Conservation (phyloP, 2,797 vertebrate genomes). For the Hyperoplus immaculatus region DNA sequence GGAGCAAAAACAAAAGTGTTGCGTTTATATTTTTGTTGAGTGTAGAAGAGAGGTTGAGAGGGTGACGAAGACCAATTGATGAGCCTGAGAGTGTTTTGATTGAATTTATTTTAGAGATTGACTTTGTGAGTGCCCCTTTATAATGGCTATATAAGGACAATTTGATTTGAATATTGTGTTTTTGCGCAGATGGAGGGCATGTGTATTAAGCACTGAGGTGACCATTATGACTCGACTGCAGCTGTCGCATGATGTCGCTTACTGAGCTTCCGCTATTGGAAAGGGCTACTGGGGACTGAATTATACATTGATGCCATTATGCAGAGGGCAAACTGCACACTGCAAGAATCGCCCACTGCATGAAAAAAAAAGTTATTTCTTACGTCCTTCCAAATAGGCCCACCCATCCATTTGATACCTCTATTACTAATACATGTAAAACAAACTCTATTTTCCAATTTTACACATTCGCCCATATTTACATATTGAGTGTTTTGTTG, state of each 20-base stretch:
- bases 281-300: conserved; percentile 42
- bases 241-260: conserved; percentile 20
- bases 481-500: conserved; percentile 37
- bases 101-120: conserved; percentile 42
- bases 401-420: conserved; percentile 18
- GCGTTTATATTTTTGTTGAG: too few relatives aligned
- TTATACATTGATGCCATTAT: conserved; percentile 60
- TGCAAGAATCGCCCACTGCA: conserved; percentile 28
- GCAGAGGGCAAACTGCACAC: conserved; percentile 31
- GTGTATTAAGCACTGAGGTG: conserved; percentile 37
- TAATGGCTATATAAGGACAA: conserved; percentile 22
- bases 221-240: not conserved
- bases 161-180: conserved; percentile 40
- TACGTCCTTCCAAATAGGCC: conserved; percentile 14
- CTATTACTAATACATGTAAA: conserved; percentile 31
- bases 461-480: conserved; percentile 38
- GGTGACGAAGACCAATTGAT: conserved; percentile 4
- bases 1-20: too few relatives aligned
- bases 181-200: not conserved
- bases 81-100: conserved; percentile 24
- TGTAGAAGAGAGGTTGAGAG: not conserved
- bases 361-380: conserved; percentile 24
- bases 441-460: conserved; percentile 37
- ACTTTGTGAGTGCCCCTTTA: conserved; percentile 7
- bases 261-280: conserved; percentile 28